phyloP scores from a whole-genome alignment of 2,888 invertebrate species.

The Brachypterus glaber region DNA sequence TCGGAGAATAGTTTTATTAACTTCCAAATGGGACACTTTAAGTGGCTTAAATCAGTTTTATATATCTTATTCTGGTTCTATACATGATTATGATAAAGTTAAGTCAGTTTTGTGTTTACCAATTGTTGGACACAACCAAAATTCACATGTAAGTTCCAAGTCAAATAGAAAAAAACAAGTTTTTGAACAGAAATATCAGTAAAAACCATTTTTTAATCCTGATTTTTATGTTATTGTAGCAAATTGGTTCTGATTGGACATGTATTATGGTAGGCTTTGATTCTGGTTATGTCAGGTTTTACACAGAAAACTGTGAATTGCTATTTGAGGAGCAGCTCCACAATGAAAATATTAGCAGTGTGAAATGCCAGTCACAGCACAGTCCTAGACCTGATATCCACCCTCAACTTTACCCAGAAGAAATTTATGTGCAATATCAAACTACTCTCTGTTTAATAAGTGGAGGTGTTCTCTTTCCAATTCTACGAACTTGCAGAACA shows the following conservation, averaged over 20 bases:
- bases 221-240: constrained; percentile 23
- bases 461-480: constrained; percentile 71
- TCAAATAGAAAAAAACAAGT: constrained; percentile 4
- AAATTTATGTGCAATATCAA: constrained; percentile 65
- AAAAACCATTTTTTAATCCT: not conserved
- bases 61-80: constrained; percentile 48
- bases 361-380: constrained; percentile 68
- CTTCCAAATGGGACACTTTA: constrained; percentile 54
- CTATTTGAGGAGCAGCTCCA: constrained; percentile 78
- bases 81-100: constrained; percentile 45
- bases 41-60: constrained; percentile 46
- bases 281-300: constrained; percentile 78
- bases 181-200: no score
- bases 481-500: constrained; percentile 65
- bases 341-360: constrained; percentile 63
- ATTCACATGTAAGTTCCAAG: constrained; percentile 29
- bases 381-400: constrained; percentile 40
- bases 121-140: constrained; percentile 38
- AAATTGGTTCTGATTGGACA: constrained; percentile 84
- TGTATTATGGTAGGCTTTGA: constrained; percentile 80
- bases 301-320: constrained; percentile 77
- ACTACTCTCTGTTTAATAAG: constrained; percentile 63
- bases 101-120: constrained; percentile 44
- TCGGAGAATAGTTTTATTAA: constrained; percentile 55
- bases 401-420: constrained; percentile 46